phyloP scores from a whole-genome alignment of 2,888 invertebrate species.

The Sclerodermus sp. region DNA sequence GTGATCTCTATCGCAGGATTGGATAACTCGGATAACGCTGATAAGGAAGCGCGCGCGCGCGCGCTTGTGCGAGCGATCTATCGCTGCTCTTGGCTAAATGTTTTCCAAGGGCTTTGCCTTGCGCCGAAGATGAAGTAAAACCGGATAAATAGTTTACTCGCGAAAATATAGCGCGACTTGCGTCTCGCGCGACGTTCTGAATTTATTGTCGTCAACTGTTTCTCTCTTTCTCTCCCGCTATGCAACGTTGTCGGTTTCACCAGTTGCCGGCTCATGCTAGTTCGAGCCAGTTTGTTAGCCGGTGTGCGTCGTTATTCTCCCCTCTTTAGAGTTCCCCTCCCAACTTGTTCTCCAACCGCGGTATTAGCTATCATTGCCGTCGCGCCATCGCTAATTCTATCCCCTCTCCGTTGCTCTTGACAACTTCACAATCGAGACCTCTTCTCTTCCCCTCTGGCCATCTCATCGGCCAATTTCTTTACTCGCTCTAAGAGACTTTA shows the following conservation, averaged over 20 bases:
- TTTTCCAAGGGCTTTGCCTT: too few relatives aligned
- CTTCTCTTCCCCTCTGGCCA: background rate
- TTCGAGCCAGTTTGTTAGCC: conserved; percentile 46
- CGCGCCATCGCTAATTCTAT: background rate
- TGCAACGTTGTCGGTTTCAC: conserved; percentile 29
- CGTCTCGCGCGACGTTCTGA: conserved; percentile 28
- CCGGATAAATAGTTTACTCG: conserved; percentile 7
- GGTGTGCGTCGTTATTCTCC: conserved; percentile 15
- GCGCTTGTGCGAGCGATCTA: too few relatives aligned
- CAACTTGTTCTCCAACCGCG: background rate
- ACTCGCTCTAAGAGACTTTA: too few relatives aligned
- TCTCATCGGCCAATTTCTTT: too few relatives aligned
- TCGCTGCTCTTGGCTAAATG: too few relatives aligned
- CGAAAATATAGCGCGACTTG: conserved; percentile 16
- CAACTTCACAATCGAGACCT: background rate
- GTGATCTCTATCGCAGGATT: too few relatives aligned
- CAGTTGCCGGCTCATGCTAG: conserved; percentile 42
- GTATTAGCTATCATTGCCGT: background rate
- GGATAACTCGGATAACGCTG: too few relatives aligned
- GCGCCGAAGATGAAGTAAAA: too few relatives aligned
- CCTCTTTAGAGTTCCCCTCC: background rate
- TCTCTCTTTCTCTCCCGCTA: background rate
- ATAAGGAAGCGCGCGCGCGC: too few relatives aligned
- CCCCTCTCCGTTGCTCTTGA: background rate
- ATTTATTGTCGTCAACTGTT: conserved; percentile 25